Evolutionary conservation across 2,888 invertebrate genomes (phyloP).

Genomic region (Brenthis ino): DNA sequence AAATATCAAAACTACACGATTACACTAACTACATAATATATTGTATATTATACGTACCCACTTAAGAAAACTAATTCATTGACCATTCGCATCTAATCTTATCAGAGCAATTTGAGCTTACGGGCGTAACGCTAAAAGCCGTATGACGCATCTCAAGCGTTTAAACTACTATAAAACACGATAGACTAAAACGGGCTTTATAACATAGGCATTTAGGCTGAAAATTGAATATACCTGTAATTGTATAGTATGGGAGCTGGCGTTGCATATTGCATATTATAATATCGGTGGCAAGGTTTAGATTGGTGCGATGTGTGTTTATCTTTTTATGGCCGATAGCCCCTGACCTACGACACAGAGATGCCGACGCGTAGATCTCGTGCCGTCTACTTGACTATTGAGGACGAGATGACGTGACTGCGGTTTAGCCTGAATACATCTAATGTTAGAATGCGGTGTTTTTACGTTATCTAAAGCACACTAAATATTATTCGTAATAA

Average conservation of each 20-base stretch:
- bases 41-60: background rate
- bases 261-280: constrained; percentile 9
- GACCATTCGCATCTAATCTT: constrained; percentile 34
- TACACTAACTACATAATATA: too few species aligned
- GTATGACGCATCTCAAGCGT: constrained; percentile 17
- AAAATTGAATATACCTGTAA: background rate
- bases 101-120: constrained; percentile 38
- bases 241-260: background rate
- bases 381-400: constrained; percentile 26
- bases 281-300: constrained; percentile 11
- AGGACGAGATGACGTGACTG: constrained; percentile 21
- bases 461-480: background rate
- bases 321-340: constrained; percentile 38
- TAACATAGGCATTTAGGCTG: background rate
- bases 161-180: background rate
- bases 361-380: constrained; percentile 35
- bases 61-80: constrained; percentile 34
- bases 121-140: constrained; percentile 30
- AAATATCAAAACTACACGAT: constrained; percentile 14
- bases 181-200: background rate
- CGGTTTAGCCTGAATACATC: background rate
- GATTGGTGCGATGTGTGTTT: constrained; percentile 19
- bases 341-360: constrained; percentile 42
- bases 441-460: background rate
- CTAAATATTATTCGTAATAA: too few species aligned